Conservation (phyloP, 2,888 invertebrate genomes). For the Neoscelio sp. region DNA sequence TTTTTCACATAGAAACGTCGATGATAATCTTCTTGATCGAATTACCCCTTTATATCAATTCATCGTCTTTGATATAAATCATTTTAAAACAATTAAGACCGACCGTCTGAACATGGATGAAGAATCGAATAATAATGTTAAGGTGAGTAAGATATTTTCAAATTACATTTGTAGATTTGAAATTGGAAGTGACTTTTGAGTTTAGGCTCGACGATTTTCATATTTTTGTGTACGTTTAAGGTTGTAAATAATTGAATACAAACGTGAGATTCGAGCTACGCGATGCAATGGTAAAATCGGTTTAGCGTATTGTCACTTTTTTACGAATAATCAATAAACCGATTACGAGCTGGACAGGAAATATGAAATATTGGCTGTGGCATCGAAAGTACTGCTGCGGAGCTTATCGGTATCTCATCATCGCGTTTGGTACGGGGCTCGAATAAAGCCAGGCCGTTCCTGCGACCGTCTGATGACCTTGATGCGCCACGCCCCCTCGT, state of each 20-base stretch:
- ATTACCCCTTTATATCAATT: conserved; percentile 36
- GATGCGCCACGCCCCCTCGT: conserved; percentile 69
- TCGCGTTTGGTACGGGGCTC: conserved; percentile 50
- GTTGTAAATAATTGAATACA: conserved; percentile 10
- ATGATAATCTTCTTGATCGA: conserved; percentile 28
- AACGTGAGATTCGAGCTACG: background rate
- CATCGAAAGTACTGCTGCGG: conserved; percentile 32
- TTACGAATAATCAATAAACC: conserved; percentile 41
- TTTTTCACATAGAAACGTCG: conserved; percentile 29
- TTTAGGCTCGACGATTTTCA: too few species aligned
- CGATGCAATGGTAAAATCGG: background rate
- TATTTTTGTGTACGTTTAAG: too few species aligned
- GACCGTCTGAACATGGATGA: too few species aligned
- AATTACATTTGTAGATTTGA: too few species aligned
- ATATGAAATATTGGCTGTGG: conserved; percentile 42
- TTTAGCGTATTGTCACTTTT: background rate
- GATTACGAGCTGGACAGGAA: conserved; percentile 27
- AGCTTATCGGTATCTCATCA: conserved; percentile 52
- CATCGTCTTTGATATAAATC: conserved; percentile 17
- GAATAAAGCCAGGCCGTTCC: conserved; percentile 55
- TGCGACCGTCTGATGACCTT: conserved; percentile 70
- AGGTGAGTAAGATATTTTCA: too few species aligned
- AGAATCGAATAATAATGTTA: too few species aligned
- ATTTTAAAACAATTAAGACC: conserved; percentile 20
- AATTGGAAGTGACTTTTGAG: too few species aligned